These are phyloP conservation scores for Dryocosmus kuriphilus DNA, from an alignment of 2,888 invertebrate genomes.

Conservation along the genomic window DNA sequence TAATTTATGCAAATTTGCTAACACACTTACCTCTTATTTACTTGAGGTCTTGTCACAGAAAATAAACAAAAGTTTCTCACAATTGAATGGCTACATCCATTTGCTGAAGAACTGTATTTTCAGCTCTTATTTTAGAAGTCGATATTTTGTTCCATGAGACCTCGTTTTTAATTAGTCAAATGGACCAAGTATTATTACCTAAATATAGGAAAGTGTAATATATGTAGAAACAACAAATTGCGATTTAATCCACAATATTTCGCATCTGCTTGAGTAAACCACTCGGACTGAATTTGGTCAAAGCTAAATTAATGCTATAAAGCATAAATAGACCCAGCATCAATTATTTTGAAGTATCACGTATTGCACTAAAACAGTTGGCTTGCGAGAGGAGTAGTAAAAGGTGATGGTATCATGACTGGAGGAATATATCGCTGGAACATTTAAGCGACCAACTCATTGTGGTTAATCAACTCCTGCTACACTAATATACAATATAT, in stretches of 20 bases:
- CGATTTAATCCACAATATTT: not conserved
- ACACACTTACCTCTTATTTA: not conserved
- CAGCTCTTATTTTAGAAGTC: not conserved
- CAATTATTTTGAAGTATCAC: not conserved
- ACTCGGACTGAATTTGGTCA: not conserved
- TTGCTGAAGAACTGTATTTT: not conserved
- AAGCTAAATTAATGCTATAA: not conserved
- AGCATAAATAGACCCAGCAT: not conserved
- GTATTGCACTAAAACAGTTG: not conserved
- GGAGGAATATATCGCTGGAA: slow-evolving; percentile 13
- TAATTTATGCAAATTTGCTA: not conserved
- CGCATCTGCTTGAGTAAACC: not conserved
- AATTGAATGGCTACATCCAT: not conserved
- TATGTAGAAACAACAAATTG: not conserved
- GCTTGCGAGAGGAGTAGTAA: not conserved
- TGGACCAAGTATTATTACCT: not conserved
- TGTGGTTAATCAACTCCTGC: slow-evolving; percentile 22
- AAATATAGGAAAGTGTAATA: not conserved
- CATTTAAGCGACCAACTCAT: slow-evolving; percentile 27
- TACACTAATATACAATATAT: slow-evolving; percentile 1
- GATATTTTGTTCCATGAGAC: not conserved
- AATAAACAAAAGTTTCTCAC: not conserved
- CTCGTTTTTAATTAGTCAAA: not conserved
- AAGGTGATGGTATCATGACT: not conserved
- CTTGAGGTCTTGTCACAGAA: not conserved